Evolutionary conservation across 2,888 invertebrate genomes (phyloP).

Genomic region (Glaucopsyche alexis): DNA sequence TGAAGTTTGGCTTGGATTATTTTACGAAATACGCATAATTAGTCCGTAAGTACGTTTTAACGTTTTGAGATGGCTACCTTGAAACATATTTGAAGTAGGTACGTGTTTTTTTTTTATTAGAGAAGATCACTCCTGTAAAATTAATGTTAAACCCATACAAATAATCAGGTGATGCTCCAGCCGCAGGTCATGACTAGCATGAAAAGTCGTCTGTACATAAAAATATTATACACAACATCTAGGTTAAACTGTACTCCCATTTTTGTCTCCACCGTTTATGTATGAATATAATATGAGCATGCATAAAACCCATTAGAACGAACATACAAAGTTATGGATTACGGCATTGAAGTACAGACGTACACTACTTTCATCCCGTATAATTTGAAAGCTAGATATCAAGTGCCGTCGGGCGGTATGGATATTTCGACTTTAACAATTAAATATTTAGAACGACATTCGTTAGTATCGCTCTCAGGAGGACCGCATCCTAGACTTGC

Average conservation of each 20-base stretch:
- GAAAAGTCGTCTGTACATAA: background rate
- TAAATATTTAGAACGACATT: conserved; percentile 76
- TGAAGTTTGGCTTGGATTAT: conserved; percentile 4
- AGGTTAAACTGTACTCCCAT: conserved; percentile 18
- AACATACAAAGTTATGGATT: conserved; percentile 64
- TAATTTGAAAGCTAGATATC: conserved; percentile 55
- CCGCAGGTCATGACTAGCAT: background rate
- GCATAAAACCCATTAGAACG: conserved; percentile 44
- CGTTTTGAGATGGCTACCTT: background rate
- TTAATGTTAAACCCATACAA: background rate
- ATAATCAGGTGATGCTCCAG: background rate
- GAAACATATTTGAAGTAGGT: background rate
- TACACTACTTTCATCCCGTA: conserved; percentile 59
- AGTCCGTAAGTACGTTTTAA: conserved; percentile 3
- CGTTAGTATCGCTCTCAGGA: conserved; percentile 69
- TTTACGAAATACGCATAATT: background rate
- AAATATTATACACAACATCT: background rate
- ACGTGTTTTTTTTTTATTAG: no score
- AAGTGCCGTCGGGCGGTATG: conserved; percentile 55
- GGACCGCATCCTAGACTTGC: conserved; percentile 69
- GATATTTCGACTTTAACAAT: conserved; percentile 71
- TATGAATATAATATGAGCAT: conserved; percentile 29
- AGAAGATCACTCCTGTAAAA: no score
- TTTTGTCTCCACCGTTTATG: conserved; percentile 18
- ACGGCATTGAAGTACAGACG: conserved; percentile 48